Evolutionary conservation across 2,113 vertebrate genomes (phyloP), one percentile per base, ranked within the genome.

Genomic region (Ameiurus melas): DNA sequence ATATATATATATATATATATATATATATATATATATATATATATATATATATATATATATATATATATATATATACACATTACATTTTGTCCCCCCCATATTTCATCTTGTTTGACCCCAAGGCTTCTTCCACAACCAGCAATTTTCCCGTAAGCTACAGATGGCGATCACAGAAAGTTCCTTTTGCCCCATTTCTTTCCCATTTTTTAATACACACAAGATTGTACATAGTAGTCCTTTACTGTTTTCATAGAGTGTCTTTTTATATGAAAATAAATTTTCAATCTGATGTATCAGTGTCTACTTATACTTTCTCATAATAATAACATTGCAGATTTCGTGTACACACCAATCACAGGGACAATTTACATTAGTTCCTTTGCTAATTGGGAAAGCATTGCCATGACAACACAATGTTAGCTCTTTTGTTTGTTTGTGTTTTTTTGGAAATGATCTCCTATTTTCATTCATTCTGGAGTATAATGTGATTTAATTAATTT

Each of bases 251-350:
- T 95, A 95, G 84, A 90, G 94, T 95, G 93, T 95, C 91, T 95
- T 92, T 96, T 95, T 93, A 94, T 95, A 96, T 95, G 93, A 95
- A 95, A 95, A 95, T 95, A 96, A 94, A 96, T 94, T 95, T 95
- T 95, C 93, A 94, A 94, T 95, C 92, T 87, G 92, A 94, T 88
- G 70, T 60, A 64, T 20, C 68, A 68, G 92, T 93, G 86, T 58
- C 70, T 75, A 17, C 22, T 81, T 30, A 39, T 68, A 55, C 68
- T 55, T 14, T 20, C 36, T 27, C 9, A 10, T 51, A 51, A 30
- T 19, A 53, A 53, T 7, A 53, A 78, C 53, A 51, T n/a, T 13
- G 25, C 3, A 3, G 71, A 43, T 75, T 19, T 71, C 2, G 30
- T 36, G 16, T 19, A 19, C 17, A 71, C 5, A 19, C 14, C 2